phyloP scores from a whole-genome alignment of 2,113 vertebrate species.

The Brienomyrus brachyistius region DNA sequence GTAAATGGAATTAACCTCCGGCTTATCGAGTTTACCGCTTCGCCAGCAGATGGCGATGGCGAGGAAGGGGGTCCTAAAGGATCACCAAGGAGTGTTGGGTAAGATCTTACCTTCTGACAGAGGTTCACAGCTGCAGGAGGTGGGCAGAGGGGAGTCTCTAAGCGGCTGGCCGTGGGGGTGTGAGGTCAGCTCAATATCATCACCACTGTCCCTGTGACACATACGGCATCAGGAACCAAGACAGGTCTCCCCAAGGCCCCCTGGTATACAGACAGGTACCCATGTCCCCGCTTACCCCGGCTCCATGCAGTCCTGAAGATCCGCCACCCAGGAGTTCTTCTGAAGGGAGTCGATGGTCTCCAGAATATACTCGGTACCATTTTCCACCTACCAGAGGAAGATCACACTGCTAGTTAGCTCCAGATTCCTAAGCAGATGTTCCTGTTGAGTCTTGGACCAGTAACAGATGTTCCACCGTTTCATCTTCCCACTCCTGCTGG shows the following conservation, averaged over 20 bases:
- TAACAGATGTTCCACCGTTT: background rate
- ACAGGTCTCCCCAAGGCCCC: background rate
- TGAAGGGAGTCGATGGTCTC: conserved; percentile 96
- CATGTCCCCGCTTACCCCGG: conserved; percentile 73
- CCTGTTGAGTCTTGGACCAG: conserved; percentile 30
- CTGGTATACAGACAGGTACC: conserved; percentile 44
- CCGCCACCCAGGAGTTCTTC: conserved; percentile 97
- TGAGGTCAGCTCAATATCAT: conserved; percentile 82
- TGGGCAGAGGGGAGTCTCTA: conserved; percentile 63
- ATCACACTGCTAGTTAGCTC: conserved; percentile 25
- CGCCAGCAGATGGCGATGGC: background rate
- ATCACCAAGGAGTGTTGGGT: background rate
- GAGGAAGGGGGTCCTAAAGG: background rate
- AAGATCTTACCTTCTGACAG: conserved; percentile 73
- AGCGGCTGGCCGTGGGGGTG: conserved; percentile 72
- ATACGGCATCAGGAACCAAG: conserved; percentile 26
- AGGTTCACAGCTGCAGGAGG: conserved; percentile 90
- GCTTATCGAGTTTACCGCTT: background rate
- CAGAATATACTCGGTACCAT: conserved; percentile 89
- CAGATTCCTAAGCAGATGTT: background rate
- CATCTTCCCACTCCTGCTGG: background rate
- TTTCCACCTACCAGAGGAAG: conserved; percentile 69
- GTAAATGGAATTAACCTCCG: background rate
- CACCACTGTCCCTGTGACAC: conserved; percentile 80
- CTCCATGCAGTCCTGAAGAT: conserved; percentile 95